Base-by-base conservation (phyloP, 2,797 vertebrate species). In the Microctenopoma lineatum region DNA sequence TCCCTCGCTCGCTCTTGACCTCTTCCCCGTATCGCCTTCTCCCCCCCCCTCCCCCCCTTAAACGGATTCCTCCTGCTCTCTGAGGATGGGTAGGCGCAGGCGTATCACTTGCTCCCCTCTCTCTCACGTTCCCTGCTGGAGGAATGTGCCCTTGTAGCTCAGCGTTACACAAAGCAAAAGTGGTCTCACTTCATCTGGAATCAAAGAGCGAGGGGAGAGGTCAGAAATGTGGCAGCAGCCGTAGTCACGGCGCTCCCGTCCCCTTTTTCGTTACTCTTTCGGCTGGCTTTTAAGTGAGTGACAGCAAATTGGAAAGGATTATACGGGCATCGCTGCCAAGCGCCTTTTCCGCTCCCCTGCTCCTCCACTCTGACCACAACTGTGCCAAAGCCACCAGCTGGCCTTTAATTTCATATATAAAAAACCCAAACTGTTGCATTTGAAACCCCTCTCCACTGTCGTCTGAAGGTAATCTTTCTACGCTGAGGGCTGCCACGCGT, bases 371-470 rank as follows among this genome's bases (percentile, higher is more conserved):
- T 69, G 41, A 26, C 58, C 27, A 4, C 2, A 56, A 32, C 67
- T 38, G 59, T 79, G 82, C 88, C 87, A 83, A 73, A 84, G 71
- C 70, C 77, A 70, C 84, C 76, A 64, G 83, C 85, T 88, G 85
- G 84, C 59, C 62, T 48, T 50, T 89, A 76, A 86, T 90, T 90
- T 79, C 69, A 84, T 77, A 77, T 44, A 72, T 66, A 80, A 77
- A 83, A 82, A 80, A 66, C 61, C 18, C 39, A n/a, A n/a, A 84
- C 64, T 51, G 82, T 77, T 72, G 83, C 68, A 69, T 87, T 89
- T 84, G 66, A 75, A 79, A 70, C 18, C 71, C 66, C 59, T 70
- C 2, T 59, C 46, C 45, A 18, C 64, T 50, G 41, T 25, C 26
- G 4, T 64, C 32, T 66, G 67, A 79, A 73, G 84, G 76, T 80